Percentiles rank a stretch among this genome's conserved stretches.
Conservation (phyloP, 1,140 invertebrate species). For the Sycophaga agraensis region DNA sequence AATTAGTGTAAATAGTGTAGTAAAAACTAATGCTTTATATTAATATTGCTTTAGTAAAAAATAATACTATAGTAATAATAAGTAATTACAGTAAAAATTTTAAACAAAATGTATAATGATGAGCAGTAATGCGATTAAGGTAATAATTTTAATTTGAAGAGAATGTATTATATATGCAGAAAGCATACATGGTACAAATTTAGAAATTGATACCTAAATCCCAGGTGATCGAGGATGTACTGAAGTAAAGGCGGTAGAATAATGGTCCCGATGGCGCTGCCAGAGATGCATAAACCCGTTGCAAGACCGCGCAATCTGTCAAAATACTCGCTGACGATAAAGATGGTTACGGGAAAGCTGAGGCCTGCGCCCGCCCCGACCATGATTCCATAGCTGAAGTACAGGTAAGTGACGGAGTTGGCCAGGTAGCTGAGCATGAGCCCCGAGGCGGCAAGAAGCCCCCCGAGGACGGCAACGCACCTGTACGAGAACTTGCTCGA, state of each 20-base stretch:
- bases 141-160: too few relatives aligned
- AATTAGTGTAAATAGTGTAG: too few relatives aligned
- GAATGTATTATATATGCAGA: too few relatives aligned
- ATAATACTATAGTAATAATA: too few relatives aligned
- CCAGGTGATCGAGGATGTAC: constrained; percentile 69
- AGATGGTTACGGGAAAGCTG: constrained; percentile 82
- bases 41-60: too few relatives aligned
- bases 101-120: too few relatives aligned
- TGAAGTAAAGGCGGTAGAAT: constrained; percentile 77
- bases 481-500: constrained; percentile 88
- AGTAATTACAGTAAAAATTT: too few relatives aligned
- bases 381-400: constrained; percentile 77
- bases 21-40: too few relatives aligned
- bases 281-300: constrained; percentile 84
- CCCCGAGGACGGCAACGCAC: constrained; percentile 81
- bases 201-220: too few relatives aligned
- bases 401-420: constrained; percentile 72
- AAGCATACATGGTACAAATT: constrained; percentile 28
- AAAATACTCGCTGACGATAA: constrained; percentile 86
- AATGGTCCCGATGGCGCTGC: constrained; percentile 78
- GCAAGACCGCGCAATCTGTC: constrained; percentile 76
- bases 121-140: too few relatives aligned
- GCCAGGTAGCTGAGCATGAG: constrained; percentile 84
- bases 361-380: constrained; percentile 77
- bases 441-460: constrained; percentile 75